Evolutionary conservation across 2,888 invertebrate species (phyloP), one percentile per base, ranked within the genome.

Genomic region (Hydraecia micacea): DNA sequence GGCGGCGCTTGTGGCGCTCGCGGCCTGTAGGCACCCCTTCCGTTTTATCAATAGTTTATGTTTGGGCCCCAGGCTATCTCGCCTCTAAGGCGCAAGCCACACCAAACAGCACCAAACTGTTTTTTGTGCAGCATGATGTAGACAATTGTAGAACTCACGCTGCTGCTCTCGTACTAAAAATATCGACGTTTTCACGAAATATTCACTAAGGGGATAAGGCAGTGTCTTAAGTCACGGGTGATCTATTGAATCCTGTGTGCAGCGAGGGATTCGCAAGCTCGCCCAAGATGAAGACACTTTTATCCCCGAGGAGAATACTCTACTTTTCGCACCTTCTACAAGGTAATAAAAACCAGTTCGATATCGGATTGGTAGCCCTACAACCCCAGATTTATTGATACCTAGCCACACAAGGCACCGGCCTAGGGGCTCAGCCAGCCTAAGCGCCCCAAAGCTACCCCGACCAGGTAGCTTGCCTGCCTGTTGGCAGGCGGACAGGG

Each of bases 1-100:
- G 85, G 88, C 81, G 81, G 75, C 42, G 39, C 25, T 60, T 7
- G 58, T 13, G 70, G 70, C 70, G 78, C 91, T 84, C 80, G 79
- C 60, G 88, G 89, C 80, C 82, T 82, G 83, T 89, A 87, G 87
- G 90, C 92, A 90, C 91, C 91, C 92, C 93, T 90, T 89, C 91
- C 90, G 89, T 91, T 92, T 94, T 93, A 94, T 94, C 94, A 93
- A 94, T 95, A 93, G 92, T 94, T 94, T 93, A 93, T 93, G 93
- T 91, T 91, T 89, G 80, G 71, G 91, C 93, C 91, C 73, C 82
- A 79, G 88, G 93, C 91, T 52, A 55, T 70, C 73, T 84, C 78
- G 83, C 79, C 79, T 86, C 74, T 85, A 80, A 86, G 83, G 85
- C 82, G 73, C 68, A 71, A 71, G 73, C 77, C 76, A 83, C 80